Conservation (phyloP, 2,888 invertebrate species). For the Andrena praecox region DNA sequence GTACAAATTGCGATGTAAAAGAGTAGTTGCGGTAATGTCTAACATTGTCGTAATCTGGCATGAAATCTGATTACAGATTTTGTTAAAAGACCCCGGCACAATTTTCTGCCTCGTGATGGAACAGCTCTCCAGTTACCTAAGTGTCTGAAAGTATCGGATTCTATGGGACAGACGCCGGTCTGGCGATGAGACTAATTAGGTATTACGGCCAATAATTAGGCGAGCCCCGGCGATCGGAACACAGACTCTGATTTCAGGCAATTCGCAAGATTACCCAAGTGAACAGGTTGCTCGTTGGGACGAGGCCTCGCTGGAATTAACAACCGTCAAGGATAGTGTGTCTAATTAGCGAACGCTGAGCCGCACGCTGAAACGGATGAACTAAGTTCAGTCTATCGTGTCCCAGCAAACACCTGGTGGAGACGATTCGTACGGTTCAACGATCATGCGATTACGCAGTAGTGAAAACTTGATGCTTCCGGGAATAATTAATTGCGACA, state of each 20-base stretch:
- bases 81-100: too few relatives aligned
- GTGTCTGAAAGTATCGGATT: neutral
- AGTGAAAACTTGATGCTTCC: neutral
- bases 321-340: slow-evolving; percentile 45
- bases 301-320: slow-evolving; percentile 59
- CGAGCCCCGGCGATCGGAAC: slow-evolving; percentile 9
- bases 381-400: slow-evolving; percentile 50
- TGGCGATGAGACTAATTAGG: neutral
- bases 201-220: slow-evolving; percentile 18
- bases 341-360: slow-evolving; percentile 62
- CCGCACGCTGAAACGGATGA: slow-evolving; percentile 40
- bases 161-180: neutral
- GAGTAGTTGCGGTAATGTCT: too few relatives aligned
- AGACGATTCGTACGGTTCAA: slow-evolving; percentile 12
- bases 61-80: too few relatives aligned
- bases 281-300: neutral
- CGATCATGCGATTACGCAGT: neutral
- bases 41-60: too few relatives aligned
- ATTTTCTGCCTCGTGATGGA: too few relatives aligned
- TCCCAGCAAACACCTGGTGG: slow-evolving; percentile 16
- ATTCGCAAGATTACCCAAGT: slow-evolving; percentile 45
- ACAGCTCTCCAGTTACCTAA: too few relatives aligned
- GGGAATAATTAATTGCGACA: neutral
- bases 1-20: too few relatives aligned
- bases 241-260: slow-evolving; percentile 11